A percentile compares a stretch with the other conserved stretches of the same genome.
Evolutionary conservation across 1,140 invertebrate genomes (phyloP).

Genomic region (Cyrtorhinus lividipennis): DNA sequence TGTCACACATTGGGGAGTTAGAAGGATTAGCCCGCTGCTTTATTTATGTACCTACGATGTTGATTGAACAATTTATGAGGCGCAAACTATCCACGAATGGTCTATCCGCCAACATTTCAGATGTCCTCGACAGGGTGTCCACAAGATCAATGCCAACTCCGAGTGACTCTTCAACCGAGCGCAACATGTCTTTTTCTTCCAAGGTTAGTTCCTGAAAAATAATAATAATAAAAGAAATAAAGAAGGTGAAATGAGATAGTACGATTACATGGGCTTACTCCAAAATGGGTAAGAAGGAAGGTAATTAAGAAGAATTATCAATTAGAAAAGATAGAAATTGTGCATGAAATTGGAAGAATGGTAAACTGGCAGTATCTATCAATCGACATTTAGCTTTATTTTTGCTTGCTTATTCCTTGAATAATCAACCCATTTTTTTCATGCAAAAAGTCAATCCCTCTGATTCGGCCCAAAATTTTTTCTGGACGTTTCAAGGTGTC

Average conservation of each 20-base stretch:
- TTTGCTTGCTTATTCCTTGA: neutral
- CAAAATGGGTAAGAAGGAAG: neutral
- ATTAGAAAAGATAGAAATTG: neutral
- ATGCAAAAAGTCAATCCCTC: too few species aligned
- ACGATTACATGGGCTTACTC: neutral
- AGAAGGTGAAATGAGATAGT: neutral
- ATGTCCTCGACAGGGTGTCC: neutral
- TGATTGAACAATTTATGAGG: neutral
- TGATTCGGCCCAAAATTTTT: too few species aligned
- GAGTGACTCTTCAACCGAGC: neutral
- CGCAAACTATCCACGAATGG: neutral
- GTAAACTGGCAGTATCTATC: neutral
- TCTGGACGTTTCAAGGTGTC: too few species aligned
- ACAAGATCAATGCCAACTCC: neutral
- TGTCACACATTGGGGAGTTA: neutral
- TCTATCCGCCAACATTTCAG: neutral
- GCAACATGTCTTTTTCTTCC: neutral
- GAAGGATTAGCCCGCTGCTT: neutral
- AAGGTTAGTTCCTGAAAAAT: neutral
- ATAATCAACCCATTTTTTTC: too few species aligned
- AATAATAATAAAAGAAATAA: neutral
- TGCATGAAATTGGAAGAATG: neutral
- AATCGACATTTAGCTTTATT: neutral
- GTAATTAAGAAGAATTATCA: neutral
- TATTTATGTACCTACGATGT: neutral